Evolutionary conservation across 1,140 invertebrate species (phyloP).

Genomic region (Trachelipus rathkii): DNA sequence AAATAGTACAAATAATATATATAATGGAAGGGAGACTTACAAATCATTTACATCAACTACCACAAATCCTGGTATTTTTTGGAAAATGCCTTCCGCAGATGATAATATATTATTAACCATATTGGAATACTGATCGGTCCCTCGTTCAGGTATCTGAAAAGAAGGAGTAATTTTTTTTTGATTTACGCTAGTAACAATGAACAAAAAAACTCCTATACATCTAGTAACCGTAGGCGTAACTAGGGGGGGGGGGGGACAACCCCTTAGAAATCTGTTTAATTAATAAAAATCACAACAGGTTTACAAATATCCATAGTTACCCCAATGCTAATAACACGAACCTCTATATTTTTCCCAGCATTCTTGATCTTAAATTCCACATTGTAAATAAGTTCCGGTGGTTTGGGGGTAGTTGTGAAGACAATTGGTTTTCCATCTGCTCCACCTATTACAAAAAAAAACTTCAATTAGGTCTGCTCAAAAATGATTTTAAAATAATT

Average conservation of each 20-base stretch:
- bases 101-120: neutral
- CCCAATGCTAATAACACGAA: neutral
- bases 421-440: constrained; percentile 42
- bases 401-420: constrained; percentile 57
- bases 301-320: no score
- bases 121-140: neutral
- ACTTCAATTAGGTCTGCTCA: no score
- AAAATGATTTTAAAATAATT: no score
- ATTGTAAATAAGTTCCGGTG: constrained; percentile 63
- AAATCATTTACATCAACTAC: neutral
- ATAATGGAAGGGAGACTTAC: neutral
- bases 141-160: neutral
- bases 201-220: no score
- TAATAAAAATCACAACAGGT: no score
- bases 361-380: constrained; percentile 69
- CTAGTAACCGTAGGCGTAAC: no score
- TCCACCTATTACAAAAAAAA: constrained; percentile 12
- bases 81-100: neutral
- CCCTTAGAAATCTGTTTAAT: no score
- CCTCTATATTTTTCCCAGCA: constrained; percentile 52
- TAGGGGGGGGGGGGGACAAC: no score
- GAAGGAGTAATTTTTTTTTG: no score
- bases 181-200: no score
- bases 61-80: neutral
- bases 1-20: no score